Evolutionary conservation across 2,113 vertebrate genomes (phyloP), one percentile per base, ranked within the genome.

Genomic region (Phalacrocorax aristotelis): DNA sequence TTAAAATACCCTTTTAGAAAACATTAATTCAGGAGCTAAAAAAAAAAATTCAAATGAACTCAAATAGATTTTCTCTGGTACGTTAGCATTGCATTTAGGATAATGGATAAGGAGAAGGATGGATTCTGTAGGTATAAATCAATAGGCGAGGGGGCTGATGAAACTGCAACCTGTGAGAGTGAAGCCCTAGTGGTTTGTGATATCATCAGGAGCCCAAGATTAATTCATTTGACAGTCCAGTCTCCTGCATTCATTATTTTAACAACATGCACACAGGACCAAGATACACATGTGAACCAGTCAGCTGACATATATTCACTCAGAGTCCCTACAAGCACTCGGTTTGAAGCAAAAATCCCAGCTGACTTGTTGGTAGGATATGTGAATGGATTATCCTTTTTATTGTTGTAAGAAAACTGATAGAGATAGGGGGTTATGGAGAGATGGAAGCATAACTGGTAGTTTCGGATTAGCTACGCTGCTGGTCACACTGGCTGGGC

Each of bases 11-110:
- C 97, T 98, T 98, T 97, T 95, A 96, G 97, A 98, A 98, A 97
- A 94, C 97, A 97, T 97, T 98, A 98, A 98, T 98, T 98, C 96
- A 93, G 68, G 76, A 87, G 74, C 94, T 95, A 92, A 96, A 97
- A 94, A 97, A 94, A 88, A 96, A 97, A 98, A 96, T 97, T 98
- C 93, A 96, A 95, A 97, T 98, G 96, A 97, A 98, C 95, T 97
- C 94, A 91, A 96, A 98, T 98, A 98, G 98, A 98, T 98, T 98
- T 98, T 98, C 97, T 90, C 93, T 97, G 96, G 97, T 97, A 95
- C 27, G 96, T 97, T 98, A 98, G 95, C 29, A 3, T 91, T 96
- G 95, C 96, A 96, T 95, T 97, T 98, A 98, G 97, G 93, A 97
- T 98, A 98, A 98, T 98, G 97, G 97, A 97, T 97, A 96, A 96